These are phyloP conservation scores for Eptesicus fuscus DNA, from an alignment of 2,113 vertebrate species.

Conservation along the genomic window DNA sequence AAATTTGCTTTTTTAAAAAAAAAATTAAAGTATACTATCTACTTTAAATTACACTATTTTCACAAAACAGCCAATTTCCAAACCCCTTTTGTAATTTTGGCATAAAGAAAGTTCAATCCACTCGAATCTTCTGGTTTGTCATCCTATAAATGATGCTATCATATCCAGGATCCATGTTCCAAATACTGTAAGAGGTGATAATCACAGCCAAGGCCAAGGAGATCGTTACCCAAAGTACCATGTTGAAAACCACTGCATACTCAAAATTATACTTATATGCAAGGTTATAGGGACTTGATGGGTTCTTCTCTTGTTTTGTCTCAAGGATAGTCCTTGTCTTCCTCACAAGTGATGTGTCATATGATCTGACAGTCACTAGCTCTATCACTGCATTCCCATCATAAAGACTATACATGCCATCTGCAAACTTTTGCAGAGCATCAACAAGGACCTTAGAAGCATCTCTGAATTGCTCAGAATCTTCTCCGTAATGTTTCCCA, in stretches of 20 bases:
- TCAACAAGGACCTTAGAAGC: slow-evolving; percentile 89
- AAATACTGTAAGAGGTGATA: slow-evolving; percentile 92
- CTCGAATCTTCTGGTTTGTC: slow-evolving; percentile 99
- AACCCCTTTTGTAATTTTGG: slow-evolving; percentile 20
- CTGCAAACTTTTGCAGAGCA: slow-evolving; percentile 95
- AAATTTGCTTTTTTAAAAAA: slow-evolving; percentile 63
- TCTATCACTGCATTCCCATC: slow-evolving; percentile 90
- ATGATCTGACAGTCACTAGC: not conserved
- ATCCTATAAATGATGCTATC: slow-evolving; percentile 99
- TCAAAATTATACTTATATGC: slow-evolving; percentile 94
- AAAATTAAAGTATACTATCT: slow-evolving; percentile 62
- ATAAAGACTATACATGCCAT: slow-evolving; percentile 93
- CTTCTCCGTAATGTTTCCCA: slow-evolving; percentile 89
- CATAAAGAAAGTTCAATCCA: slow-evolving; percentile 87
- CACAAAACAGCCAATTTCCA: slow-evolving; percentile 52
- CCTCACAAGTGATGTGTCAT: not conserved
- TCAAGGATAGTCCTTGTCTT: not conserved
- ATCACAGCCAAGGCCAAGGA: slow-evolving; percentile 92
- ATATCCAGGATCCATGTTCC: slow-evolving; percentile 99
- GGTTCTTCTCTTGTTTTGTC: slow-evolving; percentile 78
- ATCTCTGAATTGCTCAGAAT: slow-evolving; percentile 94
- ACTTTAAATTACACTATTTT: slow-evolving; percentile 74
- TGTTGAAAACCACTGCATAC: slow-evolving; percentile 96
- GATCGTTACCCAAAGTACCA: slow-evolving; percentile 97
- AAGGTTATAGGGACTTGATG: slow-evolving; percentile 89